These are phyloP conservation scores for Amblyopsis hoosieri DNA, from an alignment of 2,797 vertebrate genomes.

Conservation along the genomic window DNA sequence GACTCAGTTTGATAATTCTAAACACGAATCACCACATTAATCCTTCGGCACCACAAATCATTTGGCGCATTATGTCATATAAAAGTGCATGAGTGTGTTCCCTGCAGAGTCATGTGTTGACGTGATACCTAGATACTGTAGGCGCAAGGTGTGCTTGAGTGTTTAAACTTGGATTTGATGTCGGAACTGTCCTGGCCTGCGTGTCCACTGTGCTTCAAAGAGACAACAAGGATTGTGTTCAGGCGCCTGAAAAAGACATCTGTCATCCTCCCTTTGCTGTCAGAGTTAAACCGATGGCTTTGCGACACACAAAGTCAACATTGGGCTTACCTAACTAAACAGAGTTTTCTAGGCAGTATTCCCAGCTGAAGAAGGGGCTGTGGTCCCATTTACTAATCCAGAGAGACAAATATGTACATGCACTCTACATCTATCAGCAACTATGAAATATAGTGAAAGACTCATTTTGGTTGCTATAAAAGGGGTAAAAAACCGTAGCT, in stretches of 20 bases:
- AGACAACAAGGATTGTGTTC: neutral
- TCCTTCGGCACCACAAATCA: neutral
- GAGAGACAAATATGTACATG: neutral
- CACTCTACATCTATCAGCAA: slow-evolving; percentile 2
- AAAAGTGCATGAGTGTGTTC: neutral
- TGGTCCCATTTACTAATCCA: neutral
- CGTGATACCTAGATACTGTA: neutral
- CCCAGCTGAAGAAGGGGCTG: neutral
- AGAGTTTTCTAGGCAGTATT: neutral
- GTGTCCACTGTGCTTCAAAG: neutral
- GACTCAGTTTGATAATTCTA: no score
- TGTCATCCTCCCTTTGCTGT: neutral
- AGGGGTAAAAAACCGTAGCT: no score
- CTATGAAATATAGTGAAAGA: neutral
- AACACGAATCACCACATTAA: no score
- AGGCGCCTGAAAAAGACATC: neutral
- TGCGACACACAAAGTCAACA: neutral
- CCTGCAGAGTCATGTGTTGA: neutral
- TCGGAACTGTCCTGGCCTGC: slow-evolving; percentile 3
- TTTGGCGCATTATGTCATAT: neutral
- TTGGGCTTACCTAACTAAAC: neutral
- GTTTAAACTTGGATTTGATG: neutral
- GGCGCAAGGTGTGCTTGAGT: neutral
- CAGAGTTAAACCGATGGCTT: neutral
- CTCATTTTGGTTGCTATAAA: no score